Evolutionary conservation across 1,140 invertebrate genomes (phyloP).

Genomic region (Pseudomyrmex flavicornis): DNA sequence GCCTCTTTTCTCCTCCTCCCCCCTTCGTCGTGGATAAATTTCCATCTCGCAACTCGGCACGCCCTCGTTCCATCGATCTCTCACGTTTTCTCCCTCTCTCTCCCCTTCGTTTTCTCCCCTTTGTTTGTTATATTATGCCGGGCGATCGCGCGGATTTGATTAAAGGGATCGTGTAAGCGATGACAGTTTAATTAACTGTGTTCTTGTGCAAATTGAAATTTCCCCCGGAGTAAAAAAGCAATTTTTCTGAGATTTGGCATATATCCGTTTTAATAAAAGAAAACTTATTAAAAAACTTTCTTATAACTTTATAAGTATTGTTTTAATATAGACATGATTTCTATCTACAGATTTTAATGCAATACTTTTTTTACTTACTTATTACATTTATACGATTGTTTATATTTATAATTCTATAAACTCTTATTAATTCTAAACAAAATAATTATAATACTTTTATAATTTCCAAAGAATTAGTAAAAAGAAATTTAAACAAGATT

Average conservation of each 20-base stretch:
- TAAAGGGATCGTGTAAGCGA: neutral
- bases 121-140: neutral
- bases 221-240: neutral
- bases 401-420: no score
- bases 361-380: no score
- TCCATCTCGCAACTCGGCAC: neutral
- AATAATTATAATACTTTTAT: no score
- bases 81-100: neutral
- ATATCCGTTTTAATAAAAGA: neutral
- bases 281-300: no score
- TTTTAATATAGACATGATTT: no score
- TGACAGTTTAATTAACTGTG: neutral
- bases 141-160: neutral
- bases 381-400: no score
- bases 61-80: slow-evolving; percentile 28
- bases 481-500: no score
- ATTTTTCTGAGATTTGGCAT: neutral
- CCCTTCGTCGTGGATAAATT: slow-evolving; percentile 1
- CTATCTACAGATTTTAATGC: no score
- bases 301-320: no score
- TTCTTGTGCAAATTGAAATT: neutral
- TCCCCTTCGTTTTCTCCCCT: no score
- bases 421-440: no score
- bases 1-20: neutral
- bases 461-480: no score